Evolutionary conservation across 2,888 invertebrate species (phyloP).

Genomic region (Anoncus sp.): DNA sequence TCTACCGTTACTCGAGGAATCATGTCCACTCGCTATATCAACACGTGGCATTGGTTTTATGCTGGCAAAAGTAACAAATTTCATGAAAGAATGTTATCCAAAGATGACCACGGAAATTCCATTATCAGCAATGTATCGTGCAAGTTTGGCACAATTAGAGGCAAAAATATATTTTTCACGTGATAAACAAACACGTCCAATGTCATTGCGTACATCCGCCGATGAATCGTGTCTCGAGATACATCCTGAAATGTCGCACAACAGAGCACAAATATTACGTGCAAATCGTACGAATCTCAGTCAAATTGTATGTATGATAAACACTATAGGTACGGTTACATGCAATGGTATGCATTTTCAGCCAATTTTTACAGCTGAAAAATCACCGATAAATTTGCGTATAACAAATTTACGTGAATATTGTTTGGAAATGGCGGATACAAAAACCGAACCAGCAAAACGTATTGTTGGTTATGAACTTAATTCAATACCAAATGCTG

Average conservation of each 20-base stretch:
- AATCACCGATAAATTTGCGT: constrained; percentile 24
- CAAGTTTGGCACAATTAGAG: constrained; percentile 33
- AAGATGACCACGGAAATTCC: constrained; percentile 8
- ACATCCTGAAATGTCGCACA: neutral
- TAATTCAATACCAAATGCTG: constrained; percentile 30
- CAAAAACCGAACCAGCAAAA: constrained; percentile 18
- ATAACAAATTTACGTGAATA: constrained; percentile 28
- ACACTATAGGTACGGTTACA: neutral
- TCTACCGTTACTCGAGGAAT: neutral
- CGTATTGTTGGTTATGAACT: constrained; percentile 18
- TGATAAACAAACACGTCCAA: constrained; percentile 11
- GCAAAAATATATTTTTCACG: constrained; percentile 29
- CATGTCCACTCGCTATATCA: constrained; percentile 18
- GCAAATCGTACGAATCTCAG: constrained; percentile 12
- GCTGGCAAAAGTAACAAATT: constrained; percentile 27
- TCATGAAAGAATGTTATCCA: constrained; percentile 29
- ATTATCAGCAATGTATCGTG: constrained; percentile 26
- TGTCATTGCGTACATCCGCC: neutral
- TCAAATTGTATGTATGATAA: constrained; percentile 23
- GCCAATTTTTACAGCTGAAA: neutral
- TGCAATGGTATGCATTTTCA: neutral
- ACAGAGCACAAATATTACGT: constrained; percentile 5
- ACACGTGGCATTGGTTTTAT: constrained; percentile 35
- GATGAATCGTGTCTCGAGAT: neutral
- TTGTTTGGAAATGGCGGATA: constrained; percentile 18